These are phyloP conservation scores for Lota lota DNA, from an alignment of 2,113 vertebrate species.

Conservation along the genomic window DNA sequence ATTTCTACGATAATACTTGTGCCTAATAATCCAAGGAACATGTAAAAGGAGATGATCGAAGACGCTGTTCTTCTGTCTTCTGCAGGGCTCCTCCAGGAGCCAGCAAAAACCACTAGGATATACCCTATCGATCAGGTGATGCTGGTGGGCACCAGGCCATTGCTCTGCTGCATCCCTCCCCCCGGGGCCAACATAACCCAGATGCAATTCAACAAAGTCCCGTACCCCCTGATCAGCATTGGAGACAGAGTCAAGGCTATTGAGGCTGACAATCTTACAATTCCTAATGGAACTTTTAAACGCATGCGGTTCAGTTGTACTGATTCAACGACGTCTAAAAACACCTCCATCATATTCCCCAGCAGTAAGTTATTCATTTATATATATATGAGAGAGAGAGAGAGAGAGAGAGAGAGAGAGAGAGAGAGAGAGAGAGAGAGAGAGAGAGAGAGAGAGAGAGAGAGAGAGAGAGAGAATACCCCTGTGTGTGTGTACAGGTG, in stretches of 20 bases:
- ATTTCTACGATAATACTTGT: too few species aligned
- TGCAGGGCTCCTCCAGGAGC: conserved; percentile 29
- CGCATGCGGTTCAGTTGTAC: conserved; percentile 12
- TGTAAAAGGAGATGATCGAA: neutral
- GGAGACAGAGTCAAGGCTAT: conserved; percentile 49
- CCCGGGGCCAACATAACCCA: conserved; percentile 21
- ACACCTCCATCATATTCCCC: conserved; percentile 26
- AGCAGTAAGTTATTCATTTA: conserved; percentile 48
- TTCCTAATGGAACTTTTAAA: neutral
- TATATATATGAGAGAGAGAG: too few species aligned
- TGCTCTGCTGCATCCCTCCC: conserved; percentile 61
- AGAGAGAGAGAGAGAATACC: neutral
- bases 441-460: neutral
- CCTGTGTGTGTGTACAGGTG: neutral
- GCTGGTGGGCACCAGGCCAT: conserved; percentile 32
- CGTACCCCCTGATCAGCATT: conserved; percentile 23
- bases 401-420: too few species aligned
- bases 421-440: too few species aligned
- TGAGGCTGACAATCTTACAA: conserved; percentile 34
- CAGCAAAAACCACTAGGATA: neutral
- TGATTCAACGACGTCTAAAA: fast-evolving
- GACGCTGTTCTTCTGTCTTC: neutral
- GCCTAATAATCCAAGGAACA: too few species aligned
- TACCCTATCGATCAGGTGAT: conserved; percentile 39
- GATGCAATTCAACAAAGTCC: neutral